A percentile compares a stretch with the other conserved stretches of the same genome.
Conservation (phyloP, 2,888 invertebrate species). For the Rapana venosa region DNA sequence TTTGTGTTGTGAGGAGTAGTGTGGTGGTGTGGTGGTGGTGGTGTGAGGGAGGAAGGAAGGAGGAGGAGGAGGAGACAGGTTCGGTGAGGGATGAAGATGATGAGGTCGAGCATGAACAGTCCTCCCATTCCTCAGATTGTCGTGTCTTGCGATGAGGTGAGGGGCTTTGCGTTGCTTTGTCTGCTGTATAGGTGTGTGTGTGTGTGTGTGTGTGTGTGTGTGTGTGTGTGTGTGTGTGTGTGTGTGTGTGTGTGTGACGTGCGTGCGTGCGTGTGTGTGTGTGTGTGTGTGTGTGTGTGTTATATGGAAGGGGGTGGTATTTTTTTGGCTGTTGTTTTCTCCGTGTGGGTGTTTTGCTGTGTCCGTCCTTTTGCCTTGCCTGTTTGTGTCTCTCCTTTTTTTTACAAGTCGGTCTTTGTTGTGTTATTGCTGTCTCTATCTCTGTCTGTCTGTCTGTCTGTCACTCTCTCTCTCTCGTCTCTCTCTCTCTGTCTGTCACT, state of each 20-base stretch:
- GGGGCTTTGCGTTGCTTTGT: not conserved
- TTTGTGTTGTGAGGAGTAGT: too few species aligned
- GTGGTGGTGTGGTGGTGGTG: not conserved
- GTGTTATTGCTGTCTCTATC: not conserved
- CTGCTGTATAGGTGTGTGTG: not conserved
- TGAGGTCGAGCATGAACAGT: not conserved
- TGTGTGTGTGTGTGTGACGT: not conserved
- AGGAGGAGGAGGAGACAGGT: not conserved
- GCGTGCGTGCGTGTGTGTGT: conserved; percentile 19
- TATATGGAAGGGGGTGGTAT: not conserved
- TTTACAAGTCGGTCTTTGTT: not conserved
- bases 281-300: not conserved
- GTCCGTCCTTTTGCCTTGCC: not conserved
- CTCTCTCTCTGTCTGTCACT: not conserved
- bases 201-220: not conserved
- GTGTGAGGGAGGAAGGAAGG: not conserved
- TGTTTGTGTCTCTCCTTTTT: not conserved
- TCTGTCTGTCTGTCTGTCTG: not conserved
- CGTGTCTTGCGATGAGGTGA: conserved; percentile 22
- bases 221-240: not conserved
- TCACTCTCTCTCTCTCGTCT: not conserved
- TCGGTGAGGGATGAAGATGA: conserved; percentile 26
- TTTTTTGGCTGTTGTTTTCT: too few species aligned
- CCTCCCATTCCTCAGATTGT: conserved; percentile 1
- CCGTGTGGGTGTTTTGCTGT: too few species aligned